These are phyloP conservation scores for Balearica regulorum DNA, from an alignment of 2,797 vertebrate species.

Conservation along the genomic window DNA sequence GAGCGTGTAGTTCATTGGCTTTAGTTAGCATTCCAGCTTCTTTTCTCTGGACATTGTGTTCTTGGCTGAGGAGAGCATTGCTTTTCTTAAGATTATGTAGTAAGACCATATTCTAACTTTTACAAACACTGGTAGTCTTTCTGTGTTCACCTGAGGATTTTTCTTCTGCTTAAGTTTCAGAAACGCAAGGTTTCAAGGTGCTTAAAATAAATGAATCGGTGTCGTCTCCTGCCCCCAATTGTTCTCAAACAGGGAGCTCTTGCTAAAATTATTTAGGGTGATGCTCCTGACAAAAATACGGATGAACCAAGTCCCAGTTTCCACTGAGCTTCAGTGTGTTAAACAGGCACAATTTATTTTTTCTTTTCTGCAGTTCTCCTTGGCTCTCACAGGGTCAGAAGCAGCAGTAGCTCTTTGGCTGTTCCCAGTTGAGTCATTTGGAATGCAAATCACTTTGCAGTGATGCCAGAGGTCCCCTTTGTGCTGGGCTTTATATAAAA, in stretches of 20 bases:
- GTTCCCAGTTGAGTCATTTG: slow-evolving; percentile 49
- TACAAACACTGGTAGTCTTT: not conserved
- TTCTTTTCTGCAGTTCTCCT: slow-evolving; percentile 43
- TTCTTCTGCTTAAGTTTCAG: slow-evolving; percentile 1
- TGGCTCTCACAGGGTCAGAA: slow-evolving; percentile 48
- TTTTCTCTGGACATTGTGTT: not conserved
- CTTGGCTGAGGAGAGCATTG: not conserved
- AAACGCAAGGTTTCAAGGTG: slow-evolving; percentile 7
- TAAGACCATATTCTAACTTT: not conserved
- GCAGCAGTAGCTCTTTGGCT: slow-evolving; percentile 48
- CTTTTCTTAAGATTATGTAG: not conserved
- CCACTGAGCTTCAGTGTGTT: slow-evolving; percentile 24
- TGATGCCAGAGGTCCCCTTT: slow-evolving; percentile 52
- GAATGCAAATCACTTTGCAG: slow-evolving; percentile 53
- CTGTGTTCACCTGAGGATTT: slow-evolving; percentile 12
- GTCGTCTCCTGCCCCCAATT: slow-evolving; percentile 38
- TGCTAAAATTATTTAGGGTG: slow-evolving; percentile 64
- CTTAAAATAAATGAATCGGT: slow-evolving; percentile 42
- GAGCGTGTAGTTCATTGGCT: not conserved
- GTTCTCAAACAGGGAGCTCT: slow-evolving; percentile 36
- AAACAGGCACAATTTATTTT: slow-evolving; percentile 35
- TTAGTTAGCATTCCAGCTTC: not conserved
- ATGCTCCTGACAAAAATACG: slow-evolving; percentile 52
- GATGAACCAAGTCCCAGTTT: slow-evolving; percentile 55
- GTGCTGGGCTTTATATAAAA: slow-evolving; percentile 49